Base-by-base conservation (phyloP, 2,113 vertebrate genomes). In the Taurulus bubalis region DNA sequence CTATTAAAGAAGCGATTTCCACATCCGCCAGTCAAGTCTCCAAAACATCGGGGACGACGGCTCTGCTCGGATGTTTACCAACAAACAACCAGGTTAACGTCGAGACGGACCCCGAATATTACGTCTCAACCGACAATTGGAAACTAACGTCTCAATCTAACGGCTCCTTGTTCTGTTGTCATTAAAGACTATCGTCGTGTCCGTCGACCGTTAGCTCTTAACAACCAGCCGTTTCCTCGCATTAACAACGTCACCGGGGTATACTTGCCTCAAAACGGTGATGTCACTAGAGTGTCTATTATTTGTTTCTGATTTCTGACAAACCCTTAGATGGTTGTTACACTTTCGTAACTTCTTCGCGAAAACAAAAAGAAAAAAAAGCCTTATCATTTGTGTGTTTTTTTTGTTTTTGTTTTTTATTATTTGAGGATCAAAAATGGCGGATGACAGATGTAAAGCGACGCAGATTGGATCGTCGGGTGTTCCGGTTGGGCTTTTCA, bases 401-500 rank as follows among this genome's bases (percentile, higher is more conserved):
- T 20, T 51, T 24, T 56, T 56, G 53, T 56, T 26, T 22, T 60
- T 32, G 12, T 45, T 45, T 45, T 45, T 49, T 45, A 40, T 63
- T 47, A 42, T 51, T 63, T 34, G 26, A 16, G 28, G 28, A 36
- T 74, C 5, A 36, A 63, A 74, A 49, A 74, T 74, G 71, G 71
- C 71, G 71, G 40, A 0, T 3, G 58, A 34, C 12, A 5, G 45
- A 2, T 8, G 26, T 24, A 58, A 59, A 59, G 53, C 1, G 6
- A 32, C 2, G 16, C 8, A 5, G 38, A 26, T 22, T 56, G 16
- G 18, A 62, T 8, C 16, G 1, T 3, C 4, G 10, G 3, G 0
- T 16, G 4, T 74, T 74, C 58, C 58, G 58, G 42, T 34, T 16
- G 20, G 9, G 7, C 28, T 47, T 62, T 74, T 3, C 42, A 49